Evolutionary conservation across 1,140 invertebrate genomes (phyloP).

Genomic region (Archivesica marissinica): DNA sequence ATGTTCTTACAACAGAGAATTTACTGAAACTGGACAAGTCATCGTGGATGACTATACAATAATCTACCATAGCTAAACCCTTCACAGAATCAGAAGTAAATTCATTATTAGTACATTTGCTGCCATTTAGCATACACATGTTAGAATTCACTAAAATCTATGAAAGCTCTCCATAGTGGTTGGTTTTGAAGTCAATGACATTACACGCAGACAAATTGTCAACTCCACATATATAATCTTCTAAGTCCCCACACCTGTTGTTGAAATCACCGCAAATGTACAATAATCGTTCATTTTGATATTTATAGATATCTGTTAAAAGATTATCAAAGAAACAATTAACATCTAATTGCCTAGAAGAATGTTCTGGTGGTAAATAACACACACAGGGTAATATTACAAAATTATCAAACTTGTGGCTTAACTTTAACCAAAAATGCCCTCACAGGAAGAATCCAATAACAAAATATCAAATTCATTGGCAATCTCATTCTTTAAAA

Average conservation of each 20-base stretch:
- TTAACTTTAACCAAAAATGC: conserved; percentile 45
- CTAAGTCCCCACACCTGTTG: conserved; percentile 10
- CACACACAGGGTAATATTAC: conserved; percentile 13
- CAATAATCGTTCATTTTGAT: conserved; percentile 27
- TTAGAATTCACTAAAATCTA: conserved; percentile 16
- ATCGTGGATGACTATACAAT: background rate
- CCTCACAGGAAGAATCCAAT: conserved; percentile 31
- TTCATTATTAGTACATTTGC: background rate
- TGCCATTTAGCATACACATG: conserved; percentile 31
- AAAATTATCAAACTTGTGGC: conserved; percentile 12
- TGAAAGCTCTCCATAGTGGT: conserved; percentile 5
- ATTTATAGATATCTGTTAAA: conserved; percentile 18
- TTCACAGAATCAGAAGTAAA: conserved; percentile 10
- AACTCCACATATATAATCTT: conserved; percentile 21
- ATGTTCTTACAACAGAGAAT: background rate
- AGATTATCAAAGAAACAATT: conserved; percentile 47
- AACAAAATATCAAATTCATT: conserved; percentile 26
- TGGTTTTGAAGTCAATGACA: conserved; percentile 27
- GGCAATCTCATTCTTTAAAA: conserved; percentile 25
- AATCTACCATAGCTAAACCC: conserved; percentile 36
- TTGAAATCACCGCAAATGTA: conserved; percentile 25
- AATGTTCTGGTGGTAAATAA: conserved; percentile 28
- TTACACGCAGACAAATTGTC: conserved; percentile 1
- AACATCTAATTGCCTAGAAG: conserved; percentile 11
- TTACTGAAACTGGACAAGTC: background rate